These are phyloP conservation scores for Cephus nigrinus DNA, from an alignment of 2,888 invertebrate species.

Conservation along the genomic window DNA sequence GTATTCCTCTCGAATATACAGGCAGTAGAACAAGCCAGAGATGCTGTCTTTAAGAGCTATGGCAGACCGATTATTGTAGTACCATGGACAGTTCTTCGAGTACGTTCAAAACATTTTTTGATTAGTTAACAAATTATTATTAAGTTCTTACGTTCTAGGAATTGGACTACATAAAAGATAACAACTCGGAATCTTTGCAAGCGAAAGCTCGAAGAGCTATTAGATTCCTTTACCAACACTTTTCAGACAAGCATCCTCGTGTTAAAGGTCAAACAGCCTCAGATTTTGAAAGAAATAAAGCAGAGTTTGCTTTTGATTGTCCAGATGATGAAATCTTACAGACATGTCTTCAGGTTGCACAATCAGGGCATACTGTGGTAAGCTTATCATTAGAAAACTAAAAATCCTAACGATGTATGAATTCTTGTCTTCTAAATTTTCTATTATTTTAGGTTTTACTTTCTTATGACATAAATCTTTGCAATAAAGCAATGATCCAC, in stretches of 20 bases:
- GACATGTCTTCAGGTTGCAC: conserved; percentile 63
- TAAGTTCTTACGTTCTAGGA: conserved; percentile 43
- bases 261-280: conserved; percentile 57
- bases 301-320: conserved; percentile 49
- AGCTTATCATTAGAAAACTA: conserved; percentile 16
- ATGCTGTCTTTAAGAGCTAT: conserved; percentile 45
- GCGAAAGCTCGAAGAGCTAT: conserved; percentile 55
- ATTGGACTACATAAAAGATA: conserved; percentile 61
- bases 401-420: not conserved
- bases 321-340: conserved; percentile 67
- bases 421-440: conserved; percentile 5
- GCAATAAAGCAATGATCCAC: conserved; percentile 62
- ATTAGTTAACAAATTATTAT: too few species aligned
- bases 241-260: conserved; percentile 54
- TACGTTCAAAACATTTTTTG: conserved; percentile 25
- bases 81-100: conserved; percentile 61
- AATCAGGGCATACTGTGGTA: conserved; percentile 51
- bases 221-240: conserved; percentile 52
- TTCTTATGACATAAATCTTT: conserved; percentile 63
- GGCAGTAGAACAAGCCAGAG: conserved; percentile 49
- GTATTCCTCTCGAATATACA: conserved; percentile 60
- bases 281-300: conserved; percentile 50
- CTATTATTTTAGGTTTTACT: conserved; percentile 49
- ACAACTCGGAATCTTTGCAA: conserved; percentile 43
- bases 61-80: conserved; percentile 54